Evolutionary conservation across 2,797 vertebrate genomes (phyloP).

Genomic region (Dallia pectoralis): DNA sequence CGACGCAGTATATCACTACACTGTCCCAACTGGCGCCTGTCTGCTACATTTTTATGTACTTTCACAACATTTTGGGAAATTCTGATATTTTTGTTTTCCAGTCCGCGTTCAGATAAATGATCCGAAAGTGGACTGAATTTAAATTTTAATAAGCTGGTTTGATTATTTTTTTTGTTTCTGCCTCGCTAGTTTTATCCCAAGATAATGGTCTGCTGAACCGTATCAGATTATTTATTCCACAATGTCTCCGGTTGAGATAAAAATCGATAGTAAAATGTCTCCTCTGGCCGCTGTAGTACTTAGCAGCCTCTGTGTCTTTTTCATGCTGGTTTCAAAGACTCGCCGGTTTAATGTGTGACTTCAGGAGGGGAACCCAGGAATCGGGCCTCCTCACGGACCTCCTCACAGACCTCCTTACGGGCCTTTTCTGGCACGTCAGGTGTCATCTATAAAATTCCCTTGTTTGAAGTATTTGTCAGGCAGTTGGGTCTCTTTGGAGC

Average conservation of each 20-base stretch:
- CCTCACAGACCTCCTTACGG: too few relatives aligned
- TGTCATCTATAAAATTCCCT: slow-evolving; percentile 52
- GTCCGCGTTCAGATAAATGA: slow-evolving; percentile 37
- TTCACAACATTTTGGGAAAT: slow-evolving; percentile 47
- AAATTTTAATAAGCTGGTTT: slow-evolving; percentile 16
- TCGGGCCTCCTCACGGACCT: slow-evolving; percentile 15
- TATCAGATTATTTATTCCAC: slow-evolving; percentile 17
- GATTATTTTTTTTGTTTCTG: slow-evolving; percentile 19
- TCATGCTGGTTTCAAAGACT: slow-evolving; percentile 51
- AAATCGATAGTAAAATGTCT: slow-evolving; percentile 21
- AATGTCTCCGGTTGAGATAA: slow-evolving; percentile 25
- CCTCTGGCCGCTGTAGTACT: slow-evolving; percentile 35
- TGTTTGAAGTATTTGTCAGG: slow-evolving; percentile 66
- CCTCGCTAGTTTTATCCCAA: slow-evolving; percentile 22
- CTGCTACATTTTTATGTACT: slow-evolving; percentile 44
- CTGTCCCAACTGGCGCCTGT: slow-evolving; percentile 33
- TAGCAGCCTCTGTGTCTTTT: slow-evolving; percentile 41
- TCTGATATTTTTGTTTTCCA: slow-evolving; percentile 33
- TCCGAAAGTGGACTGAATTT: slow-evolving; percentile 17
- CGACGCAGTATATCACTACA: slow-evolving; percentile 18
- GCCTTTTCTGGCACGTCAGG: slow-evolving; percentile 53
- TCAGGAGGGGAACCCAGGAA: slow-evolving; percentile 49
- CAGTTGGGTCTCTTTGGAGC: slow-evolving; percentile 57
- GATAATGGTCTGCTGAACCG: slow-evolving; percentile 33
- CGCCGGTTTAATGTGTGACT: slow-evolving; percentile 56